A percentile compares a stretch with the other conserved stretches of the same genome.
Conservation (phyloP, 2,797 vertebrate species). For the Limnodromus scolopaceus region DNA sequence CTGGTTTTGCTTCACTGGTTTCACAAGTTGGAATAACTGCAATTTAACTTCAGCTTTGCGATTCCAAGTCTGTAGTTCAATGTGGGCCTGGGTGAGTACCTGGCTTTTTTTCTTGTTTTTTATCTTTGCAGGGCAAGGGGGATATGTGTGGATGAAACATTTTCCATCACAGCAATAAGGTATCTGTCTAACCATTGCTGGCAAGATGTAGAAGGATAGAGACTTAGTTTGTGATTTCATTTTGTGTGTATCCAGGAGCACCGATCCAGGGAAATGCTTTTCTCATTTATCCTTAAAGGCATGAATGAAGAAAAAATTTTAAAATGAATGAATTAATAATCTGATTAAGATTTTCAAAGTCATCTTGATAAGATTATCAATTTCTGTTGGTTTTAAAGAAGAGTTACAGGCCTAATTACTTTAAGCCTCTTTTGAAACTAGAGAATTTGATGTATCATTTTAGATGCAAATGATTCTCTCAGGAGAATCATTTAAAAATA, state of each 20-base stretch:
- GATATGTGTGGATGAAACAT: background rate
- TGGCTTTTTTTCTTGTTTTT: background rate
- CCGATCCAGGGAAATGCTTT: background rate
- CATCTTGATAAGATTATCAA: background rate
- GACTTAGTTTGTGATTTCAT: background rate
- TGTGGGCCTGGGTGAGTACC: background rate
- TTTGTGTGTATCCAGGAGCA: background rate
- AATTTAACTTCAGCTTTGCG: background rate
- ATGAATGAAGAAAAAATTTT: fast-evolving
- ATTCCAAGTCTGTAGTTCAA: background rate
- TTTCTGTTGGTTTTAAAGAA: background rate
- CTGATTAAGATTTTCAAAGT: background rate
- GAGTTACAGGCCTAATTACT: background rate
- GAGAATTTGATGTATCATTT: background rate
- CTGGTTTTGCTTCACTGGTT: background rate
- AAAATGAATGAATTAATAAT: background rate
- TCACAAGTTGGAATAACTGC: background rate
- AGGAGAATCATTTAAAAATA: background rate
- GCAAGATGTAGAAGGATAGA: background rate
- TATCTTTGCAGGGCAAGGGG: background rate
- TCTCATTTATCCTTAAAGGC: background rate
- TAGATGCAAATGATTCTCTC: background rate
- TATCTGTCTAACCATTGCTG: background rate
- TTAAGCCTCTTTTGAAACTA: background rate
- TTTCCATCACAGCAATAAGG: background rate